Conservation (phyloP, 2,113 vertebrate genomes). For the Cheirogaleus medius region DNA sequence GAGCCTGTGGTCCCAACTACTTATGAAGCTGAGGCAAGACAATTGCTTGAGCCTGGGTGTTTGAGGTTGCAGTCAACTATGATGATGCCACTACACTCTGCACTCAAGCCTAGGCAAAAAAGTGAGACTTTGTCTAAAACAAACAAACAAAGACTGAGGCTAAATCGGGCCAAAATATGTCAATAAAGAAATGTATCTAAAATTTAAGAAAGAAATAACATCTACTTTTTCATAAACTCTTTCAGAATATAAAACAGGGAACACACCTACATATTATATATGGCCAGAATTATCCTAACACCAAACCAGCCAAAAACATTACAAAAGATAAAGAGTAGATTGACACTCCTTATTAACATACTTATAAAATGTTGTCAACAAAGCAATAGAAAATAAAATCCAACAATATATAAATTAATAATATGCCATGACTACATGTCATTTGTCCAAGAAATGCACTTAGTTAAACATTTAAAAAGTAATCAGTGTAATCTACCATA, state of each 20-base stretch:
- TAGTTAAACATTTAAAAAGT: background rate
- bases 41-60: too few species aligned
- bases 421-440: background rate
- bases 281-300: background rate
- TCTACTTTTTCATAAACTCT: background rate
- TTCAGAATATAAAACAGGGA: background rate
- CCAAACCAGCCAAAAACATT: background rate
- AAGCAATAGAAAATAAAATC: background rate
- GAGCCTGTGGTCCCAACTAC: too few species aligned
- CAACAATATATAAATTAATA: background rate
- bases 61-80: too few species aligned
- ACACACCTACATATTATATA: background rate
- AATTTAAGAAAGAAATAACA: background rate
- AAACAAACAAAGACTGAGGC: background rate
- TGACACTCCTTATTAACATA: background rate
- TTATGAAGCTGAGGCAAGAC: too few species aligned
- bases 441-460: background rate
- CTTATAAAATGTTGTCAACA: background rate
- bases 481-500: background rate
- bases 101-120: too few species aligned
- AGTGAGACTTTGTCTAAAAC: too few species aligned
- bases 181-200: background rate
- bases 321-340: background rate
- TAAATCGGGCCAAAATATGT: background rate
- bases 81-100: too few species aligned